Conservation (phyloP, 1,140 invertebrate genomes). For the Trachymyrmex cornetzi region DNA sequence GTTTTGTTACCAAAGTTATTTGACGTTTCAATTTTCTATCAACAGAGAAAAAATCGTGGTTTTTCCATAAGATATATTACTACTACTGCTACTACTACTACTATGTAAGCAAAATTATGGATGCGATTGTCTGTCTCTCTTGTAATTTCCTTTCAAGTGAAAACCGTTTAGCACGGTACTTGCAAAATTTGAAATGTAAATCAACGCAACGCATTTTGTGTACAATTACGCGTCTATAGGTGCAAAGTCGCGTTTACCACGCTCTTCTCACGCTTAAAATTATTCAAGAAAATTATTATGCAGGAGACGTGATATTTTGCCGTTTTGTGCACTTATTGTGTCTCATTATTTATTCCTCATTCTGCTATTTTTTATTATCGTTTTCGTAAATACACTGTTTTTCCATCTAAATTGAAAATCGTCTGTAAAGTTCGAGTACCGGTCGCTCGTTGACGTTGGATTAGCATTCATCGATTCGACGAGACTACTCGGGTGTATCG, state of each 20-base stretch:
- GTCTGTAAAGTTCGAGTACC: conserved; percentile 34
- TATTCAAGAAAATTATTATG: neutral
- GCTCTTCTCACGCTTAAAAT: neutral
- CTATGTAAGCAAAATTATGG: neutral
- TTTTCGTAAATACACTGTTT: neutral
- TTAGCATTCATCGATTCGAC: conserved; percentile 75
- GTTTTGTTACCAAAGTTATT: neutral
- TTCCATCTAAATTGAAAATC: conserved; percentile 38
- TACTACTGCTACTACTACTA: no score
- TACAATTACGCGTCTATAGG: neutral
- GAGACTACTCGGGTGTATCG: conserved; percentile 31
- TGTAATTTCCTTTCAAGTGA: neutral
- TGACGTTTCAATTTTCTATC: neutral
- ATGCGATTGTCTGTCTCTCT: neutral
- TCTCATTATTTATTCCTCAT: neutral
- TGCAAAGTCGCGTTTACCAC: neutral
- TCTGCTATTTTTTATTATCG: neutral
- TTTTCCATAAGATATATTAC: neutral
- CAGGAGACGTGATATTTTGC: no score
- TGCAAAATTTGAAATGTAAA: conserved; percentile 39
- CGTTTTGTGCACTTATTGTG: neutral
- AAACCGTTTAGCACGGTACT: neutral
- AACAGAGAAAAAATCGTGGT: neutral
- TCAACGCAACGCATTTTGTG: neutral
- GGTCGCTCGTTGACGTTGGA: conserved; percentile 53